phyloP scores from a whole-genome alignment of 2,888 invertebrate species.

The Drosophila nr. perissopoda region DNA sequence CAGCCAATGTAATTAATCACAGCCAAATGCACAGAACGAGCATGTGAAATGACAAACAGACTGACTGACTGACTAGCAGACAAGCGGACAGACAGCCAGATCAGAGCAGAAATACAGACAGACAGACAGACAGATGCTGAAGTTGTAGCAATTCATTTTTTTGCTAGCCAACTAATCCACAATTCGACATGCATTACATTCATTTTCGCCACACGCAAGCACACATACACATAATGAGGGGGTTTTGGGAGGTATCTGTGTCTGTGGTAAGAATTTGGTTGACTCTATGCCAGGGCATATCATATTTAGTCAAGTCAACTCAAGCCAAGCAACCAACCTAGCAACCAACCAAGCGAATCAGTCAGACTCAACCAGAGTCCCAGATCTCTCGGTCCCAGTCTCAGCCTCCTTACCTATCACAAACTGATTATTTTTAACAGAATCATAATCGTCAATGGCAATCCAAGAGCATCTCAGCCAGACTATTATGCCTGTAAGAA shows the following conservation, averaged over 20 bases:
- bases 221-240: slow-evolving; percentile 13
- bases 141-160: slow-evolving; percentile 62
- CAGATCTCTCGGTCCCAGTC: slow-evolving; percentile 10
- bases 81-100: slow-evolving; percentile 27
- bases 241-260: slow-evolving; percentile 25
- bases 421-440: slow-evolving; percentile 81
- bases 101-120: slow-evolving; percentile 17
- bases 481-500: neutral
- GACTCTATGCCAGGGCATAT: slow-evolving; percentile 74
- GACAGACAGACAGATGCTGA: slow-evolving; percentile 49
- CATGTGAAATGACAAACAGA: slow-evolving; percentile 74
- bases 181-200: slow-evolving; percentile 68
- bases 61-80: slow-evolving; percentile 38
- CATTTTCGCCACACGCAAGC: slow-evolving; percentile 64
- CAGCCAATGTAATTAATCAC: slow-evolving; percentile 80
- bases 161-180: slow-evolving; percentile 66
- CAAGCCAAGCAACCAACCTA: slow-evolving; percentile 41
- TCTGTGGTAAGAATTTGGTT: slow-evolving; percentile 75
- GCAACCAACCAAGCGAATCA: slow-evolving; percentile 36
- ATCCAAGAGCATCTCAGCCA: slow-evolving; percentile 47
- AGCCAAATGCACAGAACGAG: slow-evolving; percentile 79
- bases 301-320: slow-evolving; percentile 69
- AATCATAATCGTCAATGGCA: slow-evolving; percentile 73
- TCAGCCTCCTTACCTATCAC: slow-evolving; percentile 62
- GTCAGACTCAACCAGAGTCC: slow-evolving; percentile 28